Conservation (phyloP, 1,140 invertebrate species). For the Monochamus saltuarius region DNA sequence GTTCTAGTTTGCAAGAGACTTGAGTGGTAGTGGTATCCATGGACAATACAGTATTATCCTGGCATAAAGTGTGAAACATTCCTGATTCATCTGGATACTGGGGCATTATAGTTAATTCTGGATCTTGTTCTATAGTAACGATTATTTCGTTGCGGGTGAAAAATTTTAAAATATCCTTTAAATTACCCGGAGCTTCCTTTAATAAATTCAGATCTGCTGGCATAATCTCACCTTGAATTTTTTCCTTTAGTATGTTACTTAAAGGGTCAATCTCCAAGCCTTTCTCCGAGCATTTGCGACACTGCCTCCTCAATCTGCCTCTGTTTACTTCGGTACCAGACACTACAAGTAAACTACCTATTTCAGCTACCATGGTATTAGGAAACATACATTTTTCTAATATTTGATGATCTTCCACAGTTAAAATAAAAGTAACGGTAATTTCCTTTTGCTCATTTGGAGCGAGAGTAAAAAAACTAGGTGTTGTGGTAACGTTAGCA, state of each 20-base stretch:
- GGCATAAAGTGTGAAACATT: constrained; percentile 35
- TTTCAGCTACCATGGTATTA: constrained; percentile 31
- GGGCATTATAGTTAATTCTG: constrained; percentile 32
- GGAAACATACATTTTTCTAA: constrained; percentile 29
- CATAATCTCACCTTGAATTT: constrained; percentile 36
- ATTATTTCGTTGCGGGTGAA: constrained; percentile 33
- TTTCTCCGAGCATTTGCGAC: constrained; percentile 31
- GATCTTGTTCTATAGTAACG: constrained; percentile 38
- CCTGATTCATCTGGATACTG: constrained; percentile 36
- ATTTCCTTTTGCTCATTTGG: constrained; percentile 37
- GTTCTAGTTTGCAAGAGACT: constrained; percentile 33
- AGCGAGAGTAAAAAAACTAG: constrained; percentile 31
- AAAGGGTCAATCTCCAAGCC: constrained; percentile 29
- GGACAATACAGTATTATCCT: constrained; percentile 23
- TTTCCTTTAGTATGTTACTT: constrained; percentile 26
- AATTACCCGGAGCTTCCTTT: constrained; percentile 27
- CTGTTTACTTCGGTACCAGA: constrained; percentile 40
- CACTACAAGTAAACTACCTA: constrained; percentile 37
- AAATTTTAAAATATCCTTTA: constrained; percentile 29
- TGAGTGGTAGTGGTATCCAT: constrained; percentile 10
- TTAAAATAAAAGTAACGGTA: constrained; percentile 29
- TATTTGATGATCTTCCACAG: constrained; percentile 35
- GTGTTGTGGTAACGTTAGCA: constrained; percentile 34
- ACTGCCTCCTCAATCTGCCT: constrained; percentile 38
- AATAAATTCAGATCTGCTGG: constrained; percentile 32